Base-by-base conservation (phyloP, 2,888 invertebrate species). In the Pegoplata infirma region DNA sequence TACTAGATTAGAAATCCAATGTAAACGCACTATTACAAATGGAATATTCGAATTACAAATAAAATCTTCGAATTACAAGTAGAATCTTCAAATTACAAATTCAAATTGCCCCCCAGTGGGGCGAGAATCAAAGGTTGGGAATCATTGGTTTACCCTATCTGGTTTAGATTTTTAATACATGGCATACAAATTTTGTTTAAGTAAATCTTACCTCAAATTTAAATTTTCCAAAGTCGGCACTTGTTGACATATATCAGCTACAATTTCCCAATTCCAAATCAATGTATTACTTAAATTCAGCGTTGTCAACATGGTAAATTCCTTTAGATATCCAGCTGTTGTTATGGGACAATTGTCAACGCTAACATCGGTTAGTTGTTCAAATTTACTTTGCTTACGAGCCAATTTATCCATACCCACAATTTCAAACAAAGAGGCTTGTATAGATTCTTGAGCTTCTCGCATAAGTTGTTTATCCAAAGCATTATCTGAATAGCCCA, bases 341-440 rank as follows among this genome's bases (percentile, higher is more conserved):
- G 92, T 92, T 0, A 97, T 92, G n/a, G 85, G 84, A 10, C 88
- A 88, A 66, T 86, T 84, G 32, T 87, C 86, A 0, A 88, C 87
- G 56, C 87, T 86, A 0, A 90, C 84, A 61, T 89, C 89, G 6
- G 81, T 82, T 5, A 90, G 77, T 66, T 89, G 86, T 36, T 89
- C 89, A 23, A 88, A 87, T 73, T 86, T 88, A 72, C 89, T 88
- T 85, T 94, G 93, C 83, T 92, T 91, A 21, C 91, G 90, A 40
- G 92, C 92, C 63, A 97, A 93, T 90, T 96, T 95, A 80, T 97
- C 95, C 90, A 97, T 96, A 12, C 98, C 98, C 66, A 98, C 96
- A 91, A 97, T 93, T 89, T 97, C 95, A 63, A 98, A 93, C 81
- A 95, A 93, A 0, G 95, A 94, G 0, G 95, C 95, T 58, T 95